Percentiles rank a stretch among this genome's conserved stretches.
These are phyloP conservation scores for Cremastobaeus sp. DNA, from an alignment of 2,888 invertebrate genomes.

Conservation along the genomic window DNA sequence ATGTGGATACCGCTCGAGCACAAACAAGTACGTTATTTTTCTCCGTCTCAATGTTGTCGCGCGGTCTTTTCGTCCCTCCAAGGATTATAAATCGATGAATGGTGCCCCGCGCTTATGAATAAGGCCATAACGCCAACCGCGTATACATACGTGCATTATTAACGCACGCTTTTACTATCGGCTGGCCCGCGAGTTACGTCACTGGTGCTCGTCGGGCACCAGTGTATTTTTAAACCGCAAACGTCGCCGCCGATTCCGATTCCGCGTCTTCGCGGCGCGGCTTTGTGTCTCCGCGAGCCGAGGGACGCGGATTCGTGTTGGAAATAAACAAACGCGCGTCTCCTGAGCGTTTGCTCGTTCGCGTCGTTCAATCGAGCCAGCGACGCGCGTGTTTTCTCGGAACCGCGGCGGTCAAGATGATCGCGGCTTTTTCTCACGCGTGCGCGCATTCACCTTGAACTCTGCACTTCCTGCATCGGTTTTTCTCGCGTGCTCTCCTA, in stretches of 20 bases:
- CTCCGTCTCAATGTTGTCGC: constrained; percentile 13
- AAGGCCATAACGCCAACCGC: constrained; percentile 19
- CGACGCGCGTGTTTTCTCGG: no score
- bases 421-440: constrained; percentile 1
- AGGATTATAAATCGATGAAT: constrained; percentile 28
- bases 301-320: no score
- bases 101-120: constrained; percentile 25
- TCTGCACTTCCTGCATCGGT: constrained; percentile 45
- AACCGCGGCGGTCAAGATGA: no score
- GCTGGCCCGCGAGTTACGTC: background rate
- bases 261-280: no score
- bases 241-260: constrained; percentile 8
- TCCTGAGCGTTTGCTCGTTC: no score
- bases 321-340: no score
- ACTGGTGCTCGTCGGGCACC: constrained; percentile 7
- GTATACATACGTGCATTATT: constrained; percentile 33
- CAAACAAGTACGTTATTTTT: constrained; percentile 19
- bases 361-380: no score
- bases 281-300: no score
- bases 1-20: constrained; percentile 7
- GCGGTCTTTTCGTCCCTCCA: background rate
- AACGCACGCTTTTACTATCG: constrained; percentile 17
- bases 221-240: no score
- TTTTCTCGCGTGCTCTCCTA: background rate
- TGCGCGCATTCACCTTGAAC: constrained; percentile 38